Base-by-base conservation (phyloP, 1,140 invertebrate species). In the Mya arenaria region DNA sequence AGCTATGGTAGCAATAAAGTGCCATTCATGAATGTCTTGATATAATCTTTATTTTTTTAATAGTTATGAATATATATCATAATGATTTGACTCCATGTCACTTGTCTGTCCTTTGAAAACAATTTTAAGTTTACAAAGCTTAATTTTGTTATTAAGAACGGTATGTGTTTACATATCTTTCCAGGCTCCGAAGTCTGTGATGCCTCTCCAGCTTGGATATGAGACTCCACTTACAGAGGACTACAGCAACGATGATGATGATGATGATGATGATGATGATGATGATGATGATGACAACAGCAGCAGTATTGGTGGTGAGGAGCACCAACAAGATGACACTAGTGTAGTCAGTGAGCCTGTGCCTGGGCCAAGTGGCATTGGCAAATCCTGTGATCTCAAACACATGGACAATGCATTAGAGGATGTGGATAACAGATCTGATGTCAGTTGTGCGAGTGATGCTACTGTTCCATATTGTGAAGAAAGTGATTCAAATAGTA, bases 181-280 rank as follows among this genome's bases (percentile, higher is more conserved):
- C 56, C 1, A 78, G 75, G 65, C 65, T 30, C 75, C 75, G 15
- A 87, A 87, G 37, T 63, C 82, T 44, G 84, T 87, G 19, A 63
- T 87, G 28, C 84, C 84, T n/a, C 41, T 82, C 4, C 79, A 82
- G 36, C 41, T 82, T 3, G 23, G 25, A 25, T 65, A 63, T 0
- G 69, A 74, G n/a, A 48, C 62, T 8, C 68, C 69, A 1, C 8
- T 58, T 25, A 77, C 71, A 60, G 56, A 73, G 32, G 34, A 28
- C 30, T 30, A 58, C 19, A 60, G 32, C 39, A 36, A 44, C 19
- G 41, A 44, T 44, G 41, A 44, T 44, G 41, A 44, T 44, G 41
- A 44, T 44, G 41, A 44, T 44, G 41, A 44, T 44, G 41, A 44
- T 44, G 41, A 44, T 44, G 41, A 44, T 44, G 41, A 44, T 44